Evolutionary conservation across 2,113 vertebrate species (phyloP).

Genomic region (Ramphastos sulfuratus): DNA sequence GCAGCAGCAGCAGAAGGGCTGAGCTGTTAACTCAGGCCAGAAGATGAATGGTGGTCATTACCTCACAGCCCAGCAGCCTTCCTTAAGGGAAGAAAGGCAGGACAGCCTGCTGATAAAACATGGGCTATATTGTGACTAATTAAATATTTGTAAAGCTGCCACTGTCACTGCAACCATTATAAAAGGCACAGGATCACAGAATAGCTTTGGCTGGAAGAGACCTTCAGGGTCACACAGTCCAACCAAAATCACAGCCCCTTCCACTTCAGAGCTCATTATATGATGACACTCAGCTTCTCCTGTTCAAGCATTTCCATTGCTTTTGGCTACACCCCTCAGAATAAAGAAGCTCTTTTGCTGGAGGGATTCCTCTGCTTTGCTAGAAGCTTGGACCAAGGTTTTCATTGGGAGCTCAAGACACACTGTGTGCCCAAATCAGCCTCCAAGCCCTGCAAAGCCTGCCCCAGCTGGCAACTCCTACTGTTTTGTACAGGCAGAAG

Average conservation of each 20-base stretch:
- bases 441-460: neutral
- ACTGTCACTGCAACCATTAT: neutral
- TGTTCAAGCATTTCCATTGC: neutral
- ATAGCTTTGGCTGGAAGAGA: no score
- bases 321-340: neutral
- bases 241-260: neutral
- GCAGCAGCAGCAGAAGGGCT: neutral
- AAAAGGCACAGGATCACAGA: neutral
- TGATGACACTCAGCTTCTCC: neutral
- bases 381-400: neutral
- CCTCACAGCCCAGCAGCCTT: neutral
- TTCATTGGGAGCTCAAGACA: neutral
- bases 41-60: neutral
- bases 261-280: neutral
- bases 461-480: neutral
- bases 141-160: neutral
- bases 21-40: neutral
- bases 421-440: neutral
- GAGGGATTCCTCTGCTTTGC: neutral
- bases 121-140: neutral
- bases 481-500: neutral
- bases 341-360: neutral
- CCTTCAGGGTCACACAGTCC: no score
- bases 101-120: neutral
- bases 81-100: rapidly evolving